Percentiles rank a stretch among this genome's conserved stretches.
These are phyloP conservation scores for Dendrocincla fuliginosa DNA, from an alignment of 2,797 vertebrate species.

Conservation along the genomic window DNA sequence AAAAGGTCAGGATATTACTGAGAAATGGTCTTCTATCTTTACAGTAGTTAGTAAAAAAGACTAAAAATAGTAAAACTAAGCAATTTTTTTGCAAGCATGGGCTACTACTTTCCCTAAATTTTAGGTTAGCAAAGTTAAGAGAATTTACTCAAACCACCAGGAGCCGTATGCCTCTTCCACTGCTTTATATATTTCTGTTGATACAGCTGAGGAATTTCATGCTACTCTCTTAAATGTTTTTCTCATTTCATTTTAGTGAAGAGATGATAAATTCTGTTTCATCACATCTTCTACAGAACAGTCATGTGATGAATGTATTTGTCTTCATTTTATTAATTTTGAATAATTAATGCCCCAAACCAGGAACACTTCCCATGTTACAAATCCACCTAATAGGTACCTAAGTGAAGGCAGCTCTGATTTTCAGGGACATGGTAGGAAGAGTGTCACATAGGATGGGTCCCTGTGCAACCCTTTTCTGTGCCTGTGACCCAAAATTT, in stretches of 20 bases:
- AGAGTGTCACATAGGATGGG: not conserved
- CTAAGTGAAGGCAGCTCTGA: not conserved
- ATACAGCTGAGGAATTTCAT: not conserved
- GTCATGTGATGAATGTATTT: not conserved
- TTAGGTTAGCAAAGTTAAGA: not conserved
- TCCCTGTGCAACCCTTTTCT: not conserved
- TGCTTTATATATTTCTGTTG: not conserved
- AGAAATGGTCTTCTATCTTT: not conserved
- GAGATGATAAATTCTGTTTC: not conserved
- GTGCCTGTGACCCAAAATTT: not conserved
- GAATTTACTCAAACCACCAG: not conserved
- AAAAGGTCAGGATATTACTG: not conserved
- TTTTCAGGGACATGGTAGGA: not conserved
- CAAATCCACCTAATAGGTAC: not conserved
- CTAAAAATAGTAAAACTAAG: not conserved
- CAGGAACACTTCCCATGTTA: not conserved
- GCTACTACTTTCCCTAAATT: not conserved
- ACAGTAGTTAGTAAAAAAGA: not conserved
- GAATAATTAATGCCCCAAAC: not conserved
- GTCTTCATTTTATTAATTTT: not conserved
- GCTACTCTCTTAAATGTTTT: not conserved
- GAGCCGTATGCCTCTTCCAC: accelerated
- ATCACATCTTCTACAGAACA: not conserved
- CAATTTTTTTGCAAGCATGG: not conserved
- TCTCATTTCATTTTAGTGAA: not conserved